These are phyloP conservation scores for Pammene aurita DNA, from an alignment of 2,888 invertebrate genomes.

Conservation along the genomic window DNA sequence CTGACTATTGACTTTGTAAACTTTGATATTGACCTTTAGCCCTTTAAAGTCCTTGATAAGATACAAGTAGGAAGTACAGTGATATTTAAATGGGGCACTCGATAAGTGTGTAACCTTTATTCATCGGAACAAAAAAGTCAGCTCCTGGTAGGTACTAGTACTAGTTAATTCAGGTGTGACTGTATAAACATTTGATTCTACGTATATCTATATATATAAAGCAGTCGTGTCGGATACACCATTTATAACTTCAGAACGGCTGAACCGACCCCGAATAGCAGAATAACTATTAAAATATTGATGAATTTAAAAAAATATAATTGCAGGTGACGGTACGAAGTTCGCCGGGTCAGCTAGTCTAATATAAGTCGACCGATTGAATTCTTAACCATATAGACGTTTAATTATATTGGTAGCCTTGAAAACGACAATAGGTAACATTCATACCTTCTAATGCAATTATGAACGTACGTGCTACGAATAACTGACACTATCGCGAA, in stretches of 20 bases:
- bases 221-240: too few species aligned
- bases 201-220: not conserved
- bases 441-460: conserved; percentile 28
- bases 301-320: too few species aligned
- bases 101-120: not conserved
- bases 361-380: not conserved
- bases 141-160: not conserved
- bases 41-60: conserved; percentile 9
- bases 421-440: conserved; percentile 26
- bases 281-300: too few species aligned
- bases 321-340: too few species aligned
- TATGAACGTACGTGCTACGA: conserved; percentile 23
- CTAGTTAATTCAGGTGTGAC: conserved; percentile 1
- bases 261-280: too few species aligned
- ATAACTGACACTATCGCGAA: conserved; percentile 10
- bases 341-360: too few species aligned
- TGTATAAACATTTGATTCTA: not conserved
- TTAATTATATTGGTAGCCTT: conserved; percentile 27
- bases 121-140: not conserved
- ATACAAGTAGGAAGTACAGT: not conserved
- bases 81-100: not conserved
- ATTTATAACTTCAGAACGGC: too few species aligned
- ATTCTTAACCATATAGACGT: not conserved
- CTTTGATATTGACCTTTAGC: conserved; percentile 4
- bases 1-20: not conserved